Evolutionary conservation across 2,113 vertebrate species (phyloP).

Genomic region (Atractosteus spatula): DNA sequence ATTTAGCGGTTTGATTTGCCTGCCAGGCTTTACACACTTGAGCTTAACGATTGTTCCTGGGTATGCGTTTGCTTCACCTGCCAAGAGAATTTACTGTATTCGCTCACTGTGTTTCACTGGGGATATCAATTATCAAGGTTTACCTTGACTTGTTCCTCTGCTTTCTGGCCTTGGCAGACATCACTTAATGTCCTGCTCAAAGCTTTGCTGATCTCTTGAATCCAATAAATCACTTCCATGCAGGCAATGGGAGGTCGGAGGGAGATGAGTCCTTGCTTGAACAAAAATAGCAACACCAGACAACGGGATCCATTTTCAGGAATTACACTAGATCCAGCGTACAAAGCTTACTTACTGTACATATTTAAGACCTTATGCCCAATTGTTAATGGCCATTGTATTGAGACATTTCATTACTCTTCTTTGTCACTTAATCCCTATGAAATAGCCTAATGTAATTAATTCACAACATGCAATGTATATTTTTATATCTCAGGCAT

Average conservation of each 20-base stretch:
- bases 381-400: not conserved
- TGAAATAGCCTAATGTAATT: not conserved
- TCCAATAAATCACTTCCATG: too few species aligned
- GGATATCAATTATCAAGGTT: conserved; percentile 28
- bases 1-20: too few species aligned
- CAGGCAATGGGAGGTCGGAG: too few species aligned
- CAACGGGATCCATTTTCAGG: not conserved
- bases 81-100: not conserved
- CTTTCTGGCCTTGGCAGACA: conserved; percentile 33
- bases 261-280: too few species aligned
- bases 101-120: conserved; percentile 12
- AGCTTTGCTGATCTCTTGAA: not conserved
- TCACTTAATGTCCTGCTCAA: conserved; percentile 18
- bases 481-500: too few species aligned
- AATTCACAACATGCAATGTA: too few species aligned
- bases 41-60: not conserved
- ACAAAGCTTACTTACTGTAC: too few species aligned
- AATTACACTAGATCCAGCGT: not conserved
- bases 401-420: not conserved
- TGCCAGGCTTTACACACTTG: too few species aligned
- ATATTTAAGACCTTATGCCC: not conserved
- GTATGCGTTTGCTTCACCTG: not conserved
- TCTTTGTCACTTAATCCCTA: not conserved
- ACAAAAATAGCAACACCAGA: not conserved
- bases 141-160: conserved; percentile 11